Evolutionary conservation across 2,888 invertebrate genomes (phyloP).

Genomic region (Drosophila dives): DNA sequence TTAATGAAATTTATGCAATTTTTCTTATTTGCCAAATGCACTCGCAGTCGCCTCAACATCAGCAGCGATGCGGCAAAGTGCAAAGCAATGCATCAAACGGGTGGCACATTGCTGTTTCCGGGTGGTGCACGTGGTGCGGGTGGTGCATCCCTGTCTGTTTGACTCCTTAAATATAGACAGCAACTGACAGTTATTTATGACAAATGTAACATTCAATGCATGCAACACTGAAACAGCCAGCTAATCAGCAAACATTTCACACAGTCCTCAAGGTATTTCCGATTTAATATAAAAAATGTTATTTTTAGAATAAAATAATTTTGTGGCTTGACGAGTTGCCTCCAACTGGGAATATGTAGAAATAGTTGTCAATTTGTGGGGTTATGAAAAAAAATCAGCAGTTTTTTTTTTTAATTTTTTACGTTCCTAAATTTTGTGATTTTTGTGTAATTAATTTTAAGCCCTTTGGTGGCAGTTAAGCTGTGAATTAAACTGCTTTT

Average conservation of each 20-base stretch:
- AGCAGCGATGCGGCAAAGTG: slow-evolving; percentile 66
- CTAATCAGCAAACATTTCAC: slow-evolving; percentile 28
- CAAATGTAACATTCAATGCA: slow-evolving; percentile 34
- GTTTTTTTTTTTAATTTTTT: background rate
- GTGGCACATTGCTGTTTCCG: slow-evolving; percentile 37
- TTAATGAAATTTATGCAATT: slow-evolving; percentile 82
- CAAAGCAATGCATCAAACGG: slow-evolving; percentile 75
- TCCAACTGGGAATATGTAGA: background rate
- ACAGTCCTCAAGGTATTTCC: background rate
- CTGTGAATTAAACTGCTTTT: background rate
- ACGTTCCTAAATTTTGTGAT: background rate
- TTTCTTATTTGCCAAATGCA: slow-evolving; percentile 80
- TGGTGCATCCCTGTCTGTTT: slow-evolving; percentile 17
- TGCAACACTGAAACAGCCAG: slow-evolving; percentile 5
- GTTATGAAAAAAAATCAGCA: background rate
- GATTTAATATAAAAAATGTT: background rate
- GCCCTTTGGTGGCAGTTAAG: background rate
- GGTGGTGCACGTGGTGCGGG: slow-evolving; percentile 6
- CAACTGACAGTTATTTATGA: slow-evolving; percentile 45
- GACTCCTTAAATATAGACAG: slow-evolving; percentile 42
- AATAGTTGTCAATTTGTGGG: background rate
- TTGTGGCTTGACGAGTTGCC: background rate
- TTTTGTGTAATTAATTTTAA: background rate
- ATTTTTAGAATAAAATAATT: background rate
- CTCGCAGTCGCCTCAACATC: slow-evolving; percentile 49